phyloP scores from a whole-genome alignment of 2,888 invertebrate species.

The Tineola bisselliella region DNA sequence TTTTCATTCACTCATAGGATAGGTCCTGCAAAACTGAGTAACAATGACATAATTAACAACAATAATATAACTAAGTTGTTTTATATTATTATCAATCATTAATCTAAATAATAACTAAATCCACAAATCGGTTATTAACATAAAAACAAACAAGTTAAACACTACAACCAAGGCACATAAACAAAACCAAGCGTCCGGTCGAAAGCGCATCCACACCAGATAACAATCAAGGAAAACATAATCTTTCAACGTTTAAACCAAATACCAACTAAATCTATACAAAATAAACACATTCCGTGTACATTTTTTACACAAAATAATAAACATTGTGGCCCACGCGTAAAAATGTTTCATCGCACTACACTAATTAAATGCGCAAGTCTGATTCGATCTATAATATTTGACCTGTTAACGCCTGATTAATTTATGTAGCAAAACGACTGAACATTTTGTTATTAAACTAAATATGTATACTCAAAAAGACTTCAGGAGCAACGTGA shows the following conservation, averaged over 20 bases:
- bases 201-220: background rate
- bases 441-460: no score
- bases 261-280: slow-evolving; percentile 4
- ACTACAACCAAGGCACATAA: no score
- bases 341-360: background rate
- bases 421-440: background rate
- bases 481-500: no score
- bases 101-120: no score
- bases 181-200: background rate
- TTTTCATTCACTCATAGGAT: no score
- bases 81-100: no score
- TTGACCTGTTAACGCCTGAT: background rate
- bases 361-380: background rate
- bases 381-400: background rate
- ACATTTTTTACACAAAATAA: background rate
- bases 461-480: no score
- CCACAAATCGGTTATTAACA: no score
- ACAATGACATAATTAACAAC: no score
- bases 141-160: background rate
- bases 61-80: no score
- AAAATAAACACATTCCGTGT: background rate
- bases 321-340: background rate
- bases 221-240: background rate
- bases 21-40: no score
- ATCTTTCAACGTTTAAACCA: background rate